Evolutionary conservation across 2,888 invertebrate species (phyloP).

Genomic region (Melipona beecheii): DNA sequence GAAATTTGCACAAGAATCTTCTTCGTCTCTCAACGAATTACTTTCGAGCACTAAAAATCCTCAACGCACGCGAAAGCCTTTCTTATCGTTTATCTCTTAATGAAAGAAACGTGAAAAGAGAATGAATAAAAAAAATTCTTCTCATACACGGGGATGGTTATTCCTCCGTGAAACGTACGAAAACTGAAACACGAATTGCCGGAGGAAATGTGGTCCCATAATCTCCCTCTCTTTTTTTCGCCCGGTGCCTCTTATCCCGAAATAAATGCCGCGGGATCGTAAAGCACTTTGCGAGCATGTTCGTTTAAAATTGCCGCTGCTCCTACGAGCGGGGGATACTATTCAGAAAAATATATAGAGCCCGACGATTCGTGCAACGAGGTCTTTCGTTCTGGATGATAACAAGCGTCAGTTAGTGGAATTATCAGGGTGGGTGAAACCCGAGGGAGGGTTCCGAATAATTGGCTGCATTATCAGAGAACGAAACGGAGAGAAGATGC

Average conservation of each 20-base stretch:
- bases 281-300: background rate
- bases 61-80: too few species aligned
- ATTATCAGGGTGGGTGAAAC: conserved; percentile 9
- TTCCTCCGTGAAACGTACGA: background rate
- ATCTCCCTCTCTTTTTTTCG: conserved; percentile 3
- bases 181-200: conserved; percentile 12
- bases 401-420: conserved; percentile 16
- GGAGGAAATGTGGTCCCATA: conserved; percentile 8
- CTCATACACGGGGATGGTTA: background rate
- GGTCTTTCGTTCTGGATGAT: conserved; percentile 12
- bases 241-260: background rate
- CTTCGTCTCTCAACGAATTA: too few species aligned
- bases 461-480: background rate
- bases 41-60: too few species aligned
- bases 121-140: too few species aligned
- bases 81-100: too few species aligned
- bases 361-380: background rate
- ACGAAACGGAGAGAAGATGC: background rate
- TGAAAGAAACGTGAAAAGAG: background rate
- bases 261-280: conserved; percentile 3
- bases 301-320: conserved; percentile 13
- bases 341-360: conserved; percentile 28
- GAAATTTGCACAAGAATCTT: too few species aligned
- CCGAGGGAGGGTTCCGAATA: conserved; percentile 4
- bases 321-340: background rate